Evolutionary conservation across 2,113 vertebrate species (phyloP).

Genomic region (Saccopteryx leptura): DNA sequence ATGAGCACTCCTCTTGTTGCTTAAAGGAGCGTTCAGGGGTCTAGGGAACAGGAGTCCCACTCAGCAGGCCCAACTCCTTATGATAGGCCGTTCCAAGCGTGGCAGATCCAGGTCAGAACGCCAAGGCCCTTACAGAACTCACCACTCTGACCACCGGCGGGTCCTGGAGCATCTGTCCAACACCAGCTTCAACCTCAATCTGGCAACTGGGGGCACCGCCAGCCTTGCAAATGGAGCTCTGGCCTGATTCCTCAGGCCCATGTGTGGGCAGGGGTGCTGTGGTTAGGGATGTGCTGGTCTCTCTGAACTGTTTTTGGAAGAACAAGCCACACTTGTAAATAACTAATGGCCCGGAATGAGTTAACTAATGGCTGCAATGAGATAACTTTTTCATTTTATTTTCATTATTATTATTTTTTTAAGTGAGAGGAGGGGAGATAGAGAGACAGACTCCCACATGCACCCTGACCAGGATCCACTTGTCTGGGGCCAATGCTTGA

Average conservation of each 20-base stretch:
- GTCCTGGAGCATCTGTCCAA: too few species aligned
- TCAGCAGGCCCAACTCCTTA: neutral
- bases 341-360: neutral
- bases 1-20: neutral
- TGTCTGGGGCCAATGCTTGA: too few species aligned
- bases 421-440: too few species aligned
- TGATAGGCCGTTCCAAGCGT: neutral
- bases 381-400: neutral
- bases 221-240: neutral
- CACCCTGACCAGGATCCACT: too few species aligned
- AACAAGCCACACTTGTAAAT: neutral
- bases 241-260: neutral
- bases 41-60: neutral
- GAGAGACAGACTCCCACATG: too few species aligned
- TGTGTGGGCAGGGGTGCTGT: fast-evolving
- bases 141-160: too few species aligned
- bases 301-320: neutral
- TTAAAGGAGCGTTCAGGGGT: neutral
- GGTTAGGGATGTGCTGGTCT: neutral
- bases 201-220: neutral
- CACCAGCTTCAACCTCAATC: neutral
- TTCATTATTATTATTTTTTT: neutral
- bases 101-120: neutral
- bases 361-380: neutral
- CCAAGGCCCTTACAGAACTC: neutral